Conservation (phyloP, 2,113 vertebrate species). For the Clinocottus analis region DNA sequence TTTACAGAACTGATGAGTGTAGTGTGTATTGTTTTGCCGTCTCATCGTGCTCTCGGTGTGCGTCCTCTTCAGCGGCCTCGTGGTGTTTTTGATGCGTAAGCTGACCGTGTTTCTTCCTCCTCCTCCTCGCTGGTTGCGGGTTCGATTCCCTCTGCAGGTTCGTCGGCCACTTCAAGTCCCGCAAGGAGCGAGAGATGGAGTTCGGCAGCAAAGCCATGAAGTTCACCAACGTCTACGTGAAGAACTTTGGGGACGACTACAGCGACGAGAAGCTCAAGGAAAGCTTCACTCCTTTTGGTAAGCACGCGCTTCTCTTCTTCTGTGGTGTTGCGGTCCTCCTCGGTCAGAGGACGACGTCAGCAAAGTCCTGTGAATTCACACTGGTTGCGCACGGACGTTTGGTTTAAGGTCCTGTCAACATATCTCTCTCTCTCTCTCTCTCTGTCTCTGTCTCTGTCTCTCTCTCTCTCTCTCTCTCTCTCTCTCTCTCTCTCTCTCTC, state of each 20-base stretch:
- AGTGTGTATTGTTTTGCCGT: no score
- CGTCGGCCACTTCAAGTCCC: constrained; percentile 96
- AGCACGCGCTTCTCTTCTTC: neutral
- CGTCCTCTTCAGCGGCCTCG: neutral
- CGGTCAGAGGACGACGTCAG: neutral
- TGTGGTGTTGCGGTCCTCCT: neutral
- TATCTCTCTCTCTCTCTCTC: no score
- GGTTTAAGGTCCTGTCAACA: no score
- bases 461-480: no score
- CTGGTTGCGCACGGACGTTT: no score
- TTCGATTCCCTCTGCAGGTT: constrained; percentile 82
- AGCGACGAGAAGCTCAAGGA: constrained; percentile 87
- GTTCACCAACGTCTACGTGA: constrained; percentile 97
- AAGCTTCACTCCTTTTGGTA: constrained; percentile 92
- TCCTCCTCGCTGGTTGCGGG: no score
- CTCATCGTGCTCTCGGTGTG: neutral
- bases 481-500: no score
- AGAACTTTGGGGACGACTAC: constrained; percentile 92
- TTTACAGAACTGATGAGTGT: neutral
- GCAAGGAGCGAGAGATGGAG: constrained; percentile 92
- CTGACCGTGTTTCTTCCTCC: no score
- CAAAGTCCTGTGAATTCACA: no score
- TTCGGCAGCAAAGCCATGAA: constrained; percentile 87
- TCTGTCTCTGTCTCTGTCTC: no score
- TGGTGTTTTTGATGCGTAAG: neutral